phyloP scores from a whole-genome alignment of 2,113 vertebrate genomes.

The Meriones unguiculatus region DNA sequence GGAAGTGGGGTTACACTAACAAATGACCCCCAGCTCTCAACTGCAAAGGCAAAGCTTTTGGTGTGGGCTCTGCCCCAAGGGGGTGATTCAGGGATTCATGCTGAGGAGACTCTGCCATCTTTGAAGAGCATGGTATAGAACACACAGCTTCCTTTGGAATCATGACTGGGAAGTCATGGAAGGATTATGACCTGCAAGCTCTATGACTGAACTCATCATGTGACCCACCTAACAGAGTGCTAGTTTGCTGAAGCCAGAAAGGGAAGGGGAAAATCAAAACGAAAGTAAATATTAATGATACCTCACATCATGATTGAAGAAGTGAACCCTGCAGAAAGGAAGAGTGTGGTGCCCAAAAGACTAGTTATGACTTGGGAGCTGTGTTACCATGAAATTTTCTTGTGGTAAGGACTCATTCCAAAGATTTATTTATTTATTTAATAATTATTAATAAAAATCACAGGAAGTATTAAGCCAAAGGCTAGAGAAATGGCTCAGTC shows the following conservation, averaged over 20 bases:
- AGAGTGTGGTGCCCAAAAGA: neutral
- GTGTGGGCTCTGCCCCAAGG: neutral
- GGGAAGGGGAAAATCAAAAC: neutral
- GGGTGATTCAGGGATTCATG: neutral
- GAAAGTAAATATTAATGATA: too few species aligned
- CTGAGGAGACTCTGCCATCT: neutral
- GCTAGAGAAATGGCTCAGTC: neutral
- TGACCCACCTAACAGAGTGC: neutral
- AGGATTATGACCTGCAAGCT: neutral
- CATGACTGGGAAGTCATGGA: neutral
- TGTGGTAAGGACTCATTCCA: neutral
- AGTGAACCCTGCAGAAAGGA: neutral
- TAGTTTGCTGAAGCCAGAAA: neutral
- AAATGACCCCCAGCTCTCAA: neutral
- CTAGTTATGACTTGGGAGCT: neutral
- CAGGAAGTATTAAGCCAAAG: neutral
- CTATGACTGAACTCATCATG: neutral
- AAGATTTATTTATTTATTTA: constrained; percentile 6
- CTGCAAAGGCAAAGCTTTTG: neutral
- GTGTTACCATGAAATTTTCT: neutral
- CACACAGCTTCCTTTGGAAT: neutral
- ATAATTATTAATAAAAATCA: neutral
- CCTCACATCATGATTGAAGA: neutral
- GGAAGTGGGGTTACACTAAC: neutral
- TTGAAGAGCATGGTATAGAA: neutral